These are phyloP conservation scores for Coenonympha glycerion DNA, from an alignment of 2,888 invertebrate genomes.

Conservation along the genomic window DNA sequence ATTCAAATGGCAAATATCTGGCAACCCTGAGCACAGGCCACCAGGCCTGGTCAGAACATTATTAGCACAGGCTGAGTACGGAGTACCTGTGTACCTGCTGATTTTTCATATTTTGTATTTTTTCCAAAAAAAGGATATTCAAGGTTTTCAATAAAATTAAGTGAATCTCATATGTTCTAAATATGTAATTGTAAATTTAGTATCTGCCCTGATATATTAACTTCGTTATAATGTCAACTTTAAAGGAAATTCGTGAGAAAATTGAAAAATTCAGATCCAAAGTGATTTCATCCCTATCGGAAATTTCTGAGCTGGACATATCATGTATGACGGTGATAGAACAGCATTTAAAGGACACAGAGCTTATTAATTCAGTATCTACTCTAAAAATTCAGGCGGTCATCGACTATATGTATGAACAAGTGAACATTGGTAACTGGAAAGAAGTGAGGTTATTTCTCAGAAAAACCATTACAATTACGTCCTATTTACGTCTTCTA, in stretches of 20 bases:
- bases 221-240: constrained; percentile 15
- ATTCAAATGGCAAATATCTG: no score
- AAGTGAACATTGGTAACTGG: constrained; percentile 93
- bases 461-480: constrained; percentile 63
- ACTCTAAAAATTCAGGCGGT: constrained; percentile 56
- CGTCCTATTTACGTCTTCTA: constrained; percentile 56
- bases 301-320: constrained; percentile 52
- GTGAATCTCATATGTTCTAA: no score
- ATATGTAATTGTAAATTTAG: no score
- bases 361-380: constrained; percentile 37
- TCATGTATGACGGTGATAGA: constrained; percentile 49
- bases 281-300: constrained; percentile 42
- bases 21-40: no score
- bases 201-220: background rate
- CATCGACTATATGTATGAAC: constrained; percentile 75
- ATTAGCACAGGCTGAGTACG: no score
- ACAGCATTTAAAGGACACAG: constrained; percentile 39
- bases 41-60: no score
- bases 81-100: no score
- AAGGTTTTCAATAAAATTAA: no score
- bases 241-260: constrained; percentile 39
- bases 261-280: constrained; percentile 41
- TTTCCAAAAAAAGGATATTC: no score
- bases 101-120: no score
- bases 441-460: constrained; percentile 79